Evolutionary conservation across 2,888 invertebrate genomes (phyloP).

Genomic region (Pseudococcus viburni): DNA sequence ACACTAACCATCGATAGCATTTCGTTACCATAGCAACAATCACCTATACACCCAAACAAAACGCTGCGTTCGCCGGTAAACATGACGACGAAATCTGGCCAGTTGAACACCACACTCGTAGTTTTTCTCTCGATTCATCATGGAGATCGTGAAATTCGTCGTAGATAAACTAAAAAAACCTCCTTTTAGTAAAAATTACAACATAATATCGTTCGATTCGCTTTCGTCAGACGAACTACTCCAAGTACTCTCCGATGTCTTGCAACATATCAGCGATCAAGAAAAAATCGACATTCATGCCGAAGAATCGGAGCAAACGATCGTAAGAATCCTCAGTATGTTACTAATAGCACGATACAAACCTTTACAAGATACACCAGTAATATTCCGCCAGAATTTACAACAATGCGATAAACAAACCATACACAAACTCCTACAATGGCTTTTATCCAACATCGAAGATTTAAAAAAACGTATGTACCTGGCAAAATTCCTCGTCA

Average conservation of each 20-base stretch:
- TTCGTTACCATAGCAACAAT: too few relatives aligned
- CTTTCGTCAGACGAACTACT: constrained; percentile 78
- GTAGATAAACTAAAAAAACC: constrained; percentile 82
- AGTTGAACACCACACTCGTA: too few relatives aligned
- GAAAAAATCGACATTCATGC: constrained; percentile 82
- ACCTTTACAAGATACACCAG: constrained; percentile 76
- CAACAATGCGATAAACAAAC: constrained; percentile 82
- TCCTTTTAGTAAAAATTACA: constrained; percentile 81
- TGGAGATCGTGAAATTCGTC: constrained; percentile 74
- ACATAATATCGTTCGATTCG: constrained; percentile 88
- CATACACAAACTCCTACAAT: constrained; percentile 84
- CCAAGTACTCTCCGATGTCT: constrained; percentile 81
- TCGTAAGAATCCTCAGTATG: constrained; percentile 80
- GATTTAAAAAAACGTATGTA: constrained; percentile 87
- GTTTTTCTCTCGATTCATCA: constrained; percentile 14
- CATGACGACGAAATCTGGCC: too few relatives aligned
- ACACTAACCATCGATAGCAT: too few relatives aligned
- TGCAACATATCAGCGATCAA: constrained; percentile 80
- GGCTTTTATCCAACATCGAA: constrained; percentile 82
- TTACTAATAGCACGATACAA: constrained; percentile 86
- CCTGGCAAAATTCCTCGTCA: constrained; percentile 79
- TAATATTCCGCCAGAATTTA: constrained; percentile 77
- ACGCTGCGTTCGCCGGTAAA: too few relatives aligned
- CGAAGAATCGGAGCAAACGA: constrained; percentile 83
- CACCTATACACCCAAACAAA: too few relatives aligned